phyloP scores from a whole-genome alignment of 2,113 vertebrate species.

The Lampris megalopsis region DNA sequence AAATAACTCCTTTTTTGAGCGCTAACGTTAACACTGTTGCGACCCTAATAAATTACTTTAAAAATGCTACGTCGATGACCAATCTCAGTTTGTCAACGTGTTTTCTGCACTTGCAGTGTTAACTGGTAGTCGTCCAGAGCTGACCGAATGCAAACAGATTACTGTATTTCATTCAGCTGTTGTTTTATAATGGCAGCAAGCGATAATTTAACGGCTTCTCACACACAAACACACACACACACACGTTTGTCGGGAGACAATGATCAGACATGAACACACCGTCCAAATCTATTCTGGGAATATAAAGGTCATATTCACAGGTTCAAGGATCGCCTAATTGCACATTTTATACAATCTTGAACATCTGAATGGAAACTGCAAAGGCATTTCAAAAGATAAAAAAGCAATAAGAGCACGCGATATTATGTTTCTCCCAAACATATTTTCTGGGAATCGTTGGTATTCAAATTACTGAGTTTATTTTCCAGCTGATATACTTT shows the following conservation, averaged over 20 bases:
- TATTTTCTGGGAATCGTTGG: constrained; percentile 71
- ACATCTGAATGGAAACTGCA: constrained; percentile 65
- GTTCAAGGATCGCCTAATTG: constrained; percentile 69
- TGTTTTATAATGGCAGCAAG: too few relatives aligned
- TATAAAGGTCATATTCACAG: constrained; percentile 75
- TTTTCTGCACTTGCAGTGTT: too few relatives aligned
- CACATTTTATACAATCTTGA: constrained; percentile 68
- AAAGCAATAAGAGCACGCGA: constrained; percentile 67
- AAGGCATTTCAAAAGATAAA: constrained; percentile 74
- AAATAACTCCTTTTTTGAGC: too few relatives aligned
- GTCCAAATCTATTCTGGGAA: constrained; percentile 57
- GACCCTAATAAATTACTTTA: too few relatives aligned
- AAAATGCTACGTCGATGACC: too few relatives aligned
- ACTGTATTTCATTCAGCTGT: too few relatives aligned
- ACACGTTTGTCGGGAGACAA: constrained; percentile 65
- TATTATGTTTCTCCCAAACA: constrained; percentile 66
- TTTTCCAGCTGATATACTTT: constrained; percentile 83
- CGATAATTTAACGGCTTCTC: neutral
- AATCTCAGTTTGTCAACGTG: too few relatives aligned
- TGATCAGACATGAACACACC: constrained; percentile 50
- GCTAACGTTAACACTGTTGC: too few relatives aligned
- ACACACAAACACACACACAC: constrained; percentile 6
- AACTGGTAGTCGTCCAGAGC: too few relatives aligned
- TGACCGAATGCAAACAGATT: too few relatives aligned
- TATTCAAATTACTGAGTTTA: constrained; percentile 80